Evolutionary conservation across 2,888 invertebrate genomes (phyloP).

Genomic region (Sinopyrophorus schimmeli): DNA sequence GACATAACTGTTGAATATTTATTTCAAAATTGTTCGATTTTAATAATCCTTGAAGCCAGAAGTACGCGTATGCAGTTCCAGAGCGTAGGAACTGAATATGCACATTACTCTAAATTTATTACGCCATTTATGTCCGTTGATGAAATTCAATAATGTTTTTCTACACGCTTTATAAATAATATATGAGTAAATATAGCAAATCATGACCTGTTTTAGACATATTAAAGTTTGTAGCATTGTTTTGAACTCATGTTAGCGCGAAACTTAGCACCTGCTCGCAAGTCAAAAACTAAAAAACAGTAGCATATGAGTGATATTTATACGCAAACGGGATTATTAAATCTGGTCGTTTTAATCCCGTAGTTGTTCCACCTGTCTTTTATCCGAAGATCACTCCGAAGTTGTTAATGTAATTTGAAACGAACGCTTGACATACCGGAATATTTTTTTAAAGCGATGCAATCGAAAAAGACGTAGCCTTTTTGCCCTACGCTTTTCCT

Average conservation of each 20-base stretch:
- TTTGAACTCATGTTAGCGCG: conserved; percentile 1
- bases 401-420: conserved; percentile 2
- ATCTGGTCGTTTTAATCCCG: conserved; percentile 14
- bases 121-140: conserved; percentile 7
- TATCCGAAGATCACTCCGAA: conserved; percentile 5
- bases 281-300: conserved; percentile 11
- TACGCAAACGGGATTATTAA: conserved; percentile 14
- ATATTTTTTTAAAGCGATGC: conserved; percentile 2
- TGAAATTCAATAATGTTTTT: conserved; percentile 12
- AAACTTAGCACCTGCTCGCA: conserved; percentile 11
- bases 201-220: conserved; percentile 2
- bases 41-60: too few species aligned
- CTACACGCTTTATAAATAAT: conserved; percentile 2
- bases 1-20: too few species aligned
- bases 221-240: conserved; percentile 2
- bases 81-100: too few species aligned
- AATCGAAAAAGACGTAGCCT: conserved; percentile 1
- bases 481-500: neutral
- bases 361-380: conserved; percentile 17
- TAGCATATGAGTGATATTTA: conserved; percentile 14
- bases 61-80: too few species aligned
- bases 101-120: conserved; percentile 4
- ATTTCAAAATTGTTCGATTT: too few species aligned
- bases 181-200: conserved; percentile 2
- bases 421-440: conserved; percentile 10